Percentiles rank a stretch among this genome's conserved stretches.
Conservation (phyloP, 2,888 invertebrate species). For the Meteorus cinctellus region DNA sequence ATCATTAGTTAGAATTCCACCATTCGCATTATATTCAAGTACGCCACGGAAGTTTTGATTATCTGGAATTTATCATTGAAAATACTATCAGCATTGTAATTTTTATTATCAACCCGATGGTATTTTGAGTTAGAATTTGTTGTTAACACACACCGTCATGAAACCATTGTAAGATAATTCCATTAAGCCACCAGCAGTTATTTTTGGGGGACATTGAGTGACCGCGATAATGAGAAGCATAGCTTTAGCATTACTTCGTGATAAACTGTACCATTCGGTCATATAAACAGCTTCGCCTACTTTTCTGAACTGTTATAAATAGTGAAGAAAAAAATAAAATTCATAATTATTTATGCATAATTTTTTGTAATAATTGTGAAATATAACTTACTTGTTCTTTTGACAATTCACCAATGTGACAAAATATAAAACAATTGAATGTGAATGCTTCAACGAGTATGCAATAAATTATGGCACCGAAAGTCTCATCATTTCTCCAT, state of each 20-base stretch:
- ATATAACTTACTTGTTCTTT: constrained; percentile 7
- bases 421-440: constrained; percentile 53
- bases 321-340: not conserved
- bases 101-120: too few relatives aligned
- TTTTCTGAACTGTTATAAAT: constrained; percentile 51
- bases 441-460: constrained; percentile 45
- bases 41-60: constrained; percentile 44
- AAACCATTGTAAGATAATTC: constrained; percentile 58
- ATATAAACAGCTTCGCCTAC: constrained; percentile 55
- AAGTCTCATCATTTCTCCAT: constrained; percentile 50
- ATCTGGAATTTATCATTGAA: constrained; percentile 36
- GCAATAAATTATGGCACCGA: constrained; percentile 49
- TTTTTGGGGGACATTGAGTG: constrained; percentile 46
- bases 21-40: constrained; percentile 47
- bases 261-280: constrained; percentile 50
- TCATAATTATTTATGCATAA: constrained; percentile 27
- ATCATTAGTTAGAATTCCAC: constrained; percentile 28
- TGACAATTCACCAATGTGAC: constrained; percentile 12
- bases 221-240: constrained; percentile 45
- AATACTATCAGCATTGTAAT: too few relatives aligned
- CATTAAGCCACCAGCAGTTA: constrained; percentile 61
- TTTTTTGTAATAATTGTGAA: not conserved
- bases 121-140: too few relatives aligned
- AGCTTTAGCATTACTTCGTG: constrained; percentile 30
- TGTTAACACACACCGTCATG: constrained; percentile 49